Percentiles rank a stretch among this genome's conserved stretches.
Conservation (phyloP, 30 jellyfish, hydroid and myxozoan species). For the Clytia hemisphaerica region DNA sequence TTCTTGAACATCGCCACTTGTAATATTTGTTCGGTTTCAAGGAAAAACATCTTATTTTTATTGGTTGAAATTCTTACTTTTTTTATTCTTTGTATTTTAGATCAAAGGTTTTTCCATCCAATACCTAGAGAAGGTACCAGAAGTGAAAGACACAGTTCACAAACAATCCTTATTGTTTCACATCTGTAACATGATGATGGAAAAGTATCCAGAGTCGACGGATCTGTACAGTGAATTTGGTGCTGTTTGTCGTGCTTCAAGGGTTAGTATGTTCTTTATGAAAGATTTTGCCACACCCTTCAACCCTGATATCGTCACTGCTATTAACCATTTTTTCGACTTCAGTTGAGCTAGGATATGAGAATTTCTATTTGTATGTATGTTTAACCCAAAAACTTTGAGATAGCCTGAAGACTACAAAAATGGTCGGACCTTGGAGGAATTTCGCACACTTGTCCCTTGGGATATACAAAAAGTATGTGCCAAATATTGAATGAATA, state of each 20-base stretch:
- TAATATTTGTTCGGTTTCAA: too few relatives aligned
- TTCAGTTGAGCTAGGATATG: background rate
- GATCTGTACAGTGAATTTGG: constrained; percentile 97
- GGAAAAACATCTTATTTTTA: too few relatives aligned
- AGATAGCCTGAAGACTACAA: too few relatives aligned
- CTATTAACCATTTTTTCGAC: background rate
- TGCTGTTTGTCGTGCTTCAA: constrained; percentile 91
- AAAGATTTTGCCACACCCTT: too few relatives aligned
- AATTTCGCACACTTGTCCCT: too few relatives aligned
- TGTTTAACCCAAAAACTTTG: too few relatives aligned
- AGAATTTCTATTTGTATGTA: background rate
- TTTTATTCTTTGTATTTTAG: too few relatives aligned
- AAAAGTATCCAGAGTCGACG: constrained; percentile 87
- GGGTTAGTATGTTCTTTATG: constrained; percentile 46
- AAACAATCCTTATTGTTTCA: constrained; percentile 89
- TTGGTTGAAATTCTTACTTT: too few relatives aligned
- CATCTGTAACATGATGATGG: constrained; percentile 83
- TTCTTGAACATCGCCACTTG: too few relatives aligned
- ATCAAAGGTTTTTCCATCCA: constrained; percentile 86
- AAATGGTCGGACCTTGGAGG: too few relatives aligned
- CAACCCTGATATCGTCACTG: background rate
- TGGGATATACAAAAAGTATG: too few relatives aligned
- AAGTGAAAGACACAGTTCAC: constrained; percentile 98
- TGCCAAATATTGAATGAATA: too few relatives aligned
- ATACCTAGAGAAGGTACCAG: constrained; percentile 94